These are phyloP conservation scores for Campylomormyrus numenius DNA, from an alignment of 2,113 vertebrate species.

Conservation along the genomic window DNA sequence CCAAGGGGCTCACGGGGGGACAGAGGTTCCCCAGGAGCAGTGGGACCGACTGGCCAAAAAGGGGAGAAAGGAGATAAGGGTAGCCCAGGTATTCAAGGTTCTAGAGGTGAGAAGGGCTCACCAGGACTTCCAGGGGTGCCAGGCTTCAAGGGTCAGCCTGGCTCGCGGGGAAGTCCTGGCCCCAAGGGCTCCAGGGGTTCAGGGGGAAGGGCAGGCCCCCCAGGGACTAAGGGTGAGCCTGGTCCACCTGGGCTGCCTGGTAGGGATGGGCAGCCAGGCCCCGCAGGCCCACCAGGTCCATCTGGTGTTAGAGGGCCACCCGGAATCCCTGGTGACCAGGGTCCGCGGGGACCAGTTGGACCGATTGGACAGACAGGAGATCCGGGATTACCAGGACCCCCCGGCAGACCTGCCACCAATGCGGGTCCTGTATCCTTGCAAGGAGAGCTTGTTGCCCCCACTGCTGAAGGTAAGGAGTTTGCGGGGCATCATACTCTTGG, in stretches of 20 bases:
- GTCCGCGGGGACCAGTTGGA: slow-evolving; percentile 72
- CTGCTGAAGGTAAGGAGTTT: slow-evolving; percentile 35
- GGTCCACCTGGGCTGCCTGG: slow-evolving; percentile 75
- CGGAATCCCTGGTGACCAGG: slow-evolving; percentile 74
- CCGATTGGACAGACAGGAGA: slow-evolving; percentile 70
- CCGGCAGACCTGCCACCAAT: slow-evolving; percentile 37
- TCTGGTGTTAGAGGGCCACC: slow-evolving; percentile 73
- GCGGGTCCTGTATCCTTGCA: slow-evolving; percentile 62
- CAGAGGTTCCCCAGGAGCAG: slow-evolving; percentile 72
- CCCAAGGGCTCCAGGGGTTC: slow-evolving; percentile 88
- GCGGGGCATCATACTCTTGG: slow-evolving; percentile 19
- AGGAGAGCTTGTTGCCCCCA: slow-evolving; percentile 48
- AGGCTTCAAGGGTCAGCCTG: slow-evolving; percentile 78
- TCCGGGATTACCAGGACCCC: slow-evolving; percentile 61
- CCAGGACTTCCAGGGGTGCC: slow-evolving; percentile 69
- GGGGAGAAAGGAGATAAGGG: slow-evolving; percentile 89
- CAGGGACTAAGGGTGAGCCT: slow-evolving; percentile 78
- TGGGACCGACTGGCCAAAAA: slow-evolving; percentile 75
- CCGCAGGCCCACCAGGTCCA: slow-evolving; percentile 74
- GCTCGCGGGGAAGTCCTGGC: slow-evolving; percentile 76
- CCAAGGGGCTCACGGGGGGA: slow-evolving; percentile 87
- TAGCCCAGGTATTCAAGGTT: slow-evolving; percentile 68
- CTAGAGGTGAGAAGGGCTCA: slow-evolving; percentile 75
- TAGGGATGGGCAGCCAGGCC: slow-evolving; percentile 75
- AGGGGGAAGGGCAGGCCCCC: slow-evolving; percentile 77